Evolutionary conservation across 2,113 vertebrate species (phyloP), one percentile per base, ranked within the genome.

Genomic region (Mormyrus lacerda): DNA sequence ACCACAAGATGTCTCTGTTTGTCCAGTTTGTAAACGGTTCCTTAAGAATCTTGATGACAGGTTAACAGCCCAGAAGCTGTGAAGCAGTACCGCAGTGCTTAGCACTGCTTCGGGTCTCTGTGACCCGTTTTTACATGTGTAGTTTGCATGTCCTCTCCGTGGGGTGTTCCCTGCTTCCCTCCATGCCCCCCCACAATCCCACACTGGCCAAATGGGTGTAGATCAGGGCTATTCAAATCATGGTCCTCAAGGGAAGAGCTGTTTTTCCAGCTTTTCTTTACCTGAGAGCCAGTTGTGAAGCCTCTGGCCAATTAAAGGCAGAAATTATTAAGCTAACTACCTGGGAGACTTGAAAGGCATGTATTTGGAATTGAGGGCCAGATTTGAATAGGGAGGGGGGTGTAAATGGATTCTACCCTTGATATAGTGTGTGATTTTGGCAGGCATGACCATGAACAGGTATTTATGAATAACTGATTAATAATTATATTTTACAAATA

Each of bases 1-100:
- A 65, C 93, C 93, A 92, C 93, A 90, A 91, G 93, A 90, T 91
- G 93, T 91, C 93, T 91, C 93, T 92, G 89, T 92, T 91, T 89
- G 89, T 84, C 89, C 73, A 92, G 44, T 87, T 86, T 88, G 82
- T 85, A 91, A 58, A 88, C n/a, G 21, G 27, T 76, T 42, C 35
- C 35, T 19, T 76, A 35, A 76, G 69, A 76, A 42, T 76, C 17
- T 15, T 5, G 35, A 39, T 19, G 15, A 76, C 31, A 35, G 61
- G 61, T 27, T 69, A 27, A 76, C 69, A 76, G 69, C 10, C 61
- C 61, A 69, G 61, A 69, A 69, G 61, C n/a, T 1, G 61, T 65
- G 61, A 65, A 24, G 3, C 24, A n/a, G 58, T 27, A 7, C 61
- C 9, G n/a, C n/a, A 31, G 61, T 69, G 9, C 3, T 69, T 31